These are phyloP conservation scores for Drosophila grimshawi DNA, from an alignment of 1,140 invertebrate species.

Conservation along the genomic window DNA sequence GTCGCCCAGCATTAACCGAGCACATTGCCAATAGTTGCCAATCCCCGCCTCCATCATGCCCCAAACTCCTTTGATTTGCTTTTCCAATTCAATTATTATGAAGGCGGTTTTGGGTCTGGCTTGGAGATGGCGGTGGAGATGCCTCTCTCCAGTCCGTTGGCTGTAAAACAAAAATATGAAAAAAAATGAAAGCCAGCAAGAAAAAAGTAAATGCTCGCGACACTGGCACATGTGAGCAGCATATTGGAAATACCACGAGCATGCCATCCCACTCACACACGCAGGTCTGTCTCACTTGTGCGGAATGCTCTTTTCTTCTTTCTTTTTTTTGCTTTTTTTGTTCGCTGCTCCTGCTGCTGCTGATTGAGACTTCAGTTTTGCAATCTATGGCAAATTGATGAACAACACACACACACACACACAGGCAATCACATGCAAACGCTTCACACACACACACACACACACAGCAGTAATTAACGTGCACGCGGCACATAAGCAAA, in stretches of 20 bases:
- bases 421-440: neutral
- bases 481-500: conserved; percentile 75
- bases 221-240: conserved; percentile 62
- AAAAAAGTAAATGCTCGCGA: conserved; percentile 62
- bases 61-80: conserved; percentile 38
- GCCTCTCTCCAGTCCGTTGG: conserved; percentile 32
- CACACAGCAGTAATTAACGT: conserved; percentile 75
- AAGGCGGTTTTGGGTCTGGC: conserved; percentile 30
- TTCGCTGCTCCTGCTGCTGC: conserved; percentile 19
- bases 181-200: conserved; percentile 10
- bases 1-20: conserved; percentile 77
- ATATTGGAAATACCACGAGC: conserved; percentile 44
- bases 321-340: conserved; percentile 21
- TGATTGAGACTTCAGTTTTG: conserved; percentile 78
- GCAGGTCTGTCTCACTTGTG: conserved; percentile 23
- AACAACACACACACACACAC: conserved; percentile 52
- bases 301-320: neutral
- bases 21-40: conserved; percentile 18
- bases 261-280: conserved; percentile 11
- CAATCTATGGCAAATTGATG: conserved; percentile 80
- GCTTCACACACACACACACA: conserved; percentile 11
- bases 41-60: neutral
- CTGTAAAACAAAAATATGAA: conserved; percentile 8
- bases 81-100: conserved; percentile 83
- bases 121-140: neutral